Evolutionary conservation across 1,140 invertebrate genomes (phyloP).

Genomic region (Drosophila sproati): DNA sequence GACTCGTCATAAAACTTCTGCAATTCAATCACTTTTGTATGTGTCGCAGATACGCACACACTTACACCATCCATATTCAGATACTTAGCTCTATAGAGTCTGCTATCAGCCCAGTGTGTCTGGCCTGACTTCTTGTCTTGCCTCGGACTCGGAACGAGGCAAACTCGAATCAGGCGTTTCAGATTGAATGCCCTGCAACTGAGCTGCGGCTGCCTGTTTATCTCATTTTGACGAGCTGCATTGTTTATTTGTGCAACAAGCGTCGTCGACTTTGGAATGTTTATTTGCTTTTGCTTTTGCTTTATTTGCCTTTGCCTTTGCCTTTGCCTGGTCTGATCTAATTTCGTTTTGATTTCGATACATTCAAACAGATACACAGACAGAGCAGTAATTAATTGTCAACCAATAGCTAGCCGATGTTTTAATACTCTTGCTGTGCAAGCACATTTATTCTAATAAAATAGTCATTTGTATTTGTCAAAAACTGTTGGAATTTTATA

Average conservation of each 20-base stretch:
- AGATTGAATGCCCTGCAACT: conserved; percentile 19
- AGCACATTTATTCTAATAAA: background rate
- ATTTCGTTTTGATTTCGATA: conserved; percentile 52
- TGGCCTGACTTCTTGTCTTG: conserved; percentile 9
- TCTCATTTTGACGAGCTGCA: conserved; percentile 36
- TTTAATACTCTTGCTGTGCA: conserved; percentile 3
- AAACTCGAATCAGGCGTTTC: background rate
- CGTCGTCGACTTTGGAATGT: conserved; percentile 54
- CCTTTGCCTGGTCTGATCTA: conserved; percentile 34
- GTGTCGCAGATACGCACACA: conserved; percentile 13
- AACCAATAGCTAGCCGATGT: background rate
- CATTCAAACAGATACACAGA: conserved; percentile 15
- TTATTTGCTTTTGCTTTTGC: conserved; percentile 36
- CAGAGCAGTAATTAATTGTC: background rate
- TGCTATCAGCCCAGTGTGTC: conserved; percentile 12
- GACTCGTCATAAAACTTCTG: conserved; percentile 43
- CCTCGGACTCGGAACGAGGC: background rate
- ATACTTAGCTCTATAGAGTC: conserved; percentile 13
- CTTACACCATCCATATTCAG: background rate
- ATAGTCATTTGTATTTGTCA: no score
- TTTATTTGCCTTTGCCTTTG: background rate
- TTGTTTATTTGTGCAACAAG: conserved; percentile 54
- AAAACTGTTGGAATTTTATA: no score
- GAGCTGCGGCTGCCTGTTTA: conserved; percentile 29
- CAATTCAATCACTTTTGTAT: conserved; percentile 33